Percentiles rank a stretch among this genome's conserved stretches.
These are phyloP conservation scores for Ptychadena robeensis DNA, from an alignment of 2,797 vertebrate genomes.

Conservation along the genomic window DNA sequence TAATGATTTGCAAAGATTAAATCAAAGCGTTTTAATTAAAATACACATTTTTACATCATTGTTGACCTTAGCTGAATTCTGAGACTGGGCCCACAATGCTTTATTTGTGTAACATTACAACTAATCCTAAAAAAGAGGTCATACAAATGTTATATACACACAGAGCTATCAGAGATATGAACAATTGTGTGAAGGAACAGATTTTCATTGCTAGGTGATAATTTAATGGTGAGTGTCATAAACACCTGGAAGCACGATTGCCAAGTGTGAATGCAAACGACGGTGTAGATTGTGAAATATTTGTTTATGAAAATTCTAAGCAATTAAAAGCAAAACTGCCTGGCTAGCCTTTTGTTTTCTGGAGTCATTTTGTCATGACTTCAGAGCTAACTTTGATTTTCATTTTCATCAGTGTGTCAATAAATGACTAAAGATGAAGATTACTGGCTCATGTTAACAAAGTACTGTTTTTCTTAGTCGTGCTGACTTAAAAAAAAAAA, in stretches of 20 bases:
- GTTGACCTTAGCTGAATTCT: slow-evolving; percentile 2
- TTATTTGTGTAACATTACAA: slow-evolving; percentile 54
- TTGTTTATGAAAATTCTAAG: slow-evolving; percentile 30
- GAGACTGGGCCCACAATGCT: neutral
- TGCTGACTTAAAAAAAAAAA: slow-evolving; percentile 29
- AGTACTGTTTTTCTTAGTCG: slow-evolving; percentile 28
- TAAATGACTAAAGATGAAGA: slow-evolving; percentile 49
- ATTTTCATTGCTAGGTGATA: slow-evolving; percentile 41
- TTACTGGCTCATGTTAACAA: slow-evolving; percentile 53
- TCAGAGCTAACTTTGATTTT: slow-evolving; percentile 20
- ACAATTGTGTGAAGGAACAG: slow-evolving; percentile 42
- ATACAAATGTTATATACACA: slow-evolving; percentile 57
- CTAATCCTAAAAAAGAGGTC: slow-evolving; percentile 54
- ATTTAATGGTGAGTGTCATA: slow-evolving; percentile 26
- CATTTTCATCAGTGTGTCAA: slow-evolving; percentile 46
- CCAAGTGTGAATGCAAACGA: slow-evolving; percentile 41
- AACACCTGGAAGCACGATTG: slow-evolving; percentile 44
- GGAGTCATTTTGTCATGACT: slow-evolving; percentile 8
- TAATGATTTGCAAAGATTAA: neutral
- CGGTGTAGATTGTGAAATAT: slow-evolving; percentile 43
- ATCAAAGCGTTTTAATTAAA: neutral
- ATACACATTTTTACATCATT: neutral
- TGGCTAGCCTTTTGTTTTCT: slow-evolving; percentile 9
- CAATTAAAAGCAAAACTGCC: slow-evolving; percentile 1
- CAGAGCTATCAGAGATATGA: slow-evolving; percentile 29